Evolutionary conservation across 2,113 vertebrate genomes (phyloP), one percentile per base, ranked within the genome.

Genomic region (Phocoena sinus): DNA sequence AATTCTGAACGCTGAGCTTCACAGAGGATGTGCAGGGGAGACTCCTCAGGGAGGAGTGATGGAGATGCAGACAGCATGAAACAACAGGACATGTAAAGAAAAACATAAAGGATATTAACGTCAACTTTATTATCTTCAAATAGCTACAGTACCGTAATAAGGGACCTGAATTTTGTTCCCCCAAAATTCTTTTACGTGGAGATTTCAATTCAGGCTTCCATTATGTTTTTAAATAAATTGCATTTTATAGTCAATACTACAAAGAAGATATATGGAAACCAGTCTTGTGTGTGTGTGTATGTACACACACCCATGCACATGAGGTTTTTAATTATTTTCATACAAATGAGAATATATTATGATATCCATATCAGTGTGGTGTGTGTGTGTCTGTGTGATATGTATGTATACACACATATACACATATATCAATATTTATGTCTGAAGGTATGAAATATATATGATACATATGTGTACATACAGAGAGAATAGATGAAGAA

Each of bases 341-440:
- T 15, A 70, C 1, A 36, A 2, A 6, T 23, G 11, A 3, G 3
- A n/a, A 6, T 17, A 2, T 21, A 12, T 6, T 36, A 47, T 9
- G 6, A 2, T 53, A 53, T n/a, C 36, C 31, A 0, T 33, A 15
- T 31, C 10, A 25, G 38, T 6, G 31, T 28, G 2, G 33, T 44
- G 31, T 68, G 26, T 71, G 36, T 20, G 44, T 8, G 8, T 1
- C 1, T 53, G 4, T 28, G 8, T 26, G 23, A 41, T 82, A 44
- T 12, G 0, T 31, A 8, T 0, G 1, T 10, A 14, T 9, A 63
- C 4, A 62, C 6, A 38, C 0, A 26, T 3, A 31, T 5, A 14
- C 10, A 23, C 0, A 1, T 2, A 5, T 18, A 53, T 53, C 53
- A 53, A 53, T 53, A 4, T 17, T 33, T 41, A 15, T 4, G 21